These are phyloP conservation scores for Bombus haemorrhoidalis DNA, from an alignment of 1,140 invertebrate genomes.

Conservation along the genomic window DNA sequence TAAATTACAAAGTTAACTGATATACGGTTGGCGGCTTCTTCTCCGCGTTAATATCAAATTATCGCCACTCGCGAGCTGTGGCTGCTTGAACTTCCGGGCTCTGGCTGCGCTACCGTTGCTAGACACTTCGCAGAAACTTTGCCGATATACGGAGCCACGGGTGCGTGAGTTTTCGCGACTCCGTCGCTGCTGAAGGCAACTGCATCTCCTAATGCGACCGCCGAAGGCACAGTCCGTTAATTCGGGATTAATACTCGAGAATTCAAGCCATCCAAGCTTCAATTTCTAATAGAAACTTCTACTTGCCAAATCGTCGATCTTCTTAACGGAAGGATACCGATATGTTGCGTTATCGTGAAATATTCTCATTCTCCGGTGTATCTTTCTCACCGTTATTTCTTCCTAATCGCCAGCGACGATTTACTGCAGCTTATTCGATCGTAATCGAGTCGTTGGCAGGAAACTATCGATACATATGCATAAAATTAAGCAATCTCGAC, in stretches of 20 bases:
- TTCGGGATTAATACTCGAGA: conserved; percentile 58
- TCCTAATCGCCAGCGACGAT: neutral
- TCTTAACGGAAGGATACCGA: neutral
- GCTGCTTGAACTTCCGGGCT: conserved; percentile 59
- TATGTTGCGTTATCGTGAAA: neutral
- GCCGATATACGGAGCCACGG: conserved; percentile 53
- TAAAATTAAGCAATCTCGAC: neutral
- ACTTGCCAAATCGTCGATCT: neutral
- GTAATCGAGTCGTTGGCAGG: neutral
- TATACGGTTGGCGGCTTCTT: conserved; percentile 58
- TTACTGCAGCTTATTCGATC: neutral
- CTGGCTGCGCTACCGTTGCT: conserved; percentile 43
- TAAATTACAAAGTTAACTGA: conserved; percentile 69
- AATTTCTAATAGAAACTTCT: conserved; percentile 51
- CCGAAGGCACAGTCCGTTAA: conserved; percentile 57
- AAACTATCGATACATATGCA: neutral
- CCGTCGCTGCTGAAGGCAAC: conserved; percentile 15
- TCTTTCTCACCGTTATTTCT: neutral
- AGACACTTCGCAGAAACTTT: conserved; percentile 75
- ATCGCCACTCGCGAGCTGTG: conserved; percentile 61
- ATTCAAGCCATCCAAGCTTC: conserved; percentile 16
- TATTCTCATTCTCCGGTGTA: neutral
- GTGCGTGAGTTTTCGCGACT: conserved; percentile 57
- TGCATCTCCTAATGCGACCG: conserved; percentile 24
- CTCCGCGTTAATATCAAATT: conserved; percentile 76